These are phyloP conservation scores for Scaptomyza tumidula DNA, from an alignment of 2,888 invertebrate genomes.

Conservation along the genomic window DNA sequence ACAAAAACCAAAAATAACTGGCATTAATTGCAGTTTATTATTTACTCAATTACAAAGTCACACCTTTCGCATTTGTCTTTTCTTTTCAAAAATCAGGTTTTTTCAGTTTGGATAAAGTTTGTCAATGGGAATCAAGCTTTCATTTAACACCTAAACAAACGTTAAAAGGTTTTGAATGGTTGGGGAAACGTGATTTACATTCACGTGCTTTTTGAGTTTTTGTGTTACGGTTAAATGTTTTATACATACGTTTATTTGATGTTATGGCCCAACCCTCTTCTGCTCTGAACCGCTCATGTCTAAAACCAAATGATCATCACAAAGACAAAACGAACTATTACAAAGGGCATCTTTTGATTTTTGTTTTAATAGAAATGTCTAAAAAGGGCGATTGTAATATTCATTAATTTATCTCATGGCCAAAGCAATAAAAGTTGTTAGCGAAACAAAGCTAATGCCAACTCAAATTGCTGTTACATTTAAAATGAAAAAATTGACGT, in stretches of 20 bases:
- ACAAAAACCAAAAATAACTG: slow-evolving; percentile 12
- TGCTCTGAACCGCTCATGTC: slow-evolving; percentile 14
- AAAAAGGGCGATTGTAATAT: slow-evolving; percentile 46
- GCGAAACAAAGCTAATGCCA: slow-evolving; percentile 26
- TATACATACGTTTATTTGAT: no score
- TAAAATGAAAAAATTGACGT: no score
- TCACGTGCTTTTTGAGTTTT: neutral
- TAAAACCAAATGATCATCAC: neutral
- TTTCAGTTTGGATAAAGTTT: neutral
- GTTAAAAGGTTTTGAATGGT: neutral
- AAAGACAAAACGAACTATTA: neutral
- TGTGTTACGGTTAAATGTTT: no score
- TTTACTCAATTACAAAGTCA: slow-evolving; percentile 13
- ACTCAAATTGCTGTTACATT: no score
- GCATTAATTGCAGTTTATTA: slow-evolving; percentile 29
- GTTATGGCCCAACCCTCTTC: neutral
- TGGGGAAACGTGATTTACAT: neutral
- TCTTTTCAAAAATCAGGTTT: slow-evolving; percentile 18
- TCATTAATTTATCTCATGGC: slow-evolving; percentile 54
- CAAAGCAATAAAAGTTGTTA: slow-evolving; percentile 25
- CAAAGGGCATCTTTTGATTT: slow-evolving; percentile 25
- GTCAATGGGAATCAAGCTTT: slow-evolving; percentile 14
- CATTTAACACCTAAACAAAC: neutral
- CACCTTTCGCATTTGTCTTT: slow-evolving; percentile 31
- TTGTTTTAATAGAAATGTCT: slow-evolving; percentile 11